These are phyloP conservation scores for Dendrophyllia cribrosa DNA, from an alignment of 64 coral and sea anemone species.

Conservation along the genomic window DNA sequence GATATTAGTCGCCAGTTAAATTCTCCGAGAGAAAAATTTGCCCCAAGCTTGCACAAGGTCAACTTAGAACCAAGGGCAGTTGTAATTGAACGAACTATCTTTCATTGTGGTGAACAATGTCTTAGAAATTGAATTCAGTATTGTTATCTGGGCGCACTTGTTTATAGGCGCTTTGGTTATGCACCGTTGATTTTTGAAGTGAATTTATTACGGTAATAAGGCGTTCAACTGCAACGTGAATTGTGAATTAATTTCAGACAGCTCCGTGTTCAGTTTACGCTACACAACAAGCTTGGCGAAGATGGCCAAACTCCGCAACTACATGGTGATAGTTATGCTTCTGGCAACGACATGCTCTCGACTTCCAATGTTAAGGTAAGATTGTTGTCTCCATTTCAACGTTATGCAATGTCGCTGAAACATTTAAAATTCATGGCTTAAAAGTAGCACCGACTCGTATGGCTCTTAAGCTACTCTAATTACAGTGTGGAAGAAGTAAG, in stretches of 20 bases:
- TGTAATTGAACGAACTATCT: not conserved
- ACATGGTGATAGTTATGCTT: not conserved
- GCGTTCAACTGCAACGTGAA: slow-evolving; percentile 33
- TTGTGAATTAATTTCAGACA: slow-evolving; percentile 64
- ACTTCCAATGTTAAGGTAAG: slow-evolving; percentile 36
- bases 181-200: slow-evolving; percentile 43
- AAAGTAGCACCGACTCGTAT: not conserved
- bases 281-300: not conserved
- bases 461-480: not conserved
- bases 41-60: not conserved
- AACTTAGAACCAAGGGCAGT: not conserved
- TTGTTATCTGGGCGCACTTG: slow-evolving; percentile 6
- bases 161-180: slow-evolving; percentile 15
- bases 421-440: not conserved
- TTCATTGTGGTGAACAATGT: not conserved
- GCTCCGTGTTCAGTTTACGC: not conserved
- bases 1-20: not conserved
- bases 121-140: slow-evolving; percentile 30
- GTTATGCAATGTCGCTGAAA: not conserved
- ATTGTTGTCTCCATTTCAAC: not conserved
- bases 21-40: not conserved
- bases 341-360: slow-evolving; percentile 2
- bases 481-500: not conserved
- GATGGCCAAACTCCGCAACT: not conserved
- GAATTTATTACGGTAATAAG: slow-evolving; percentile 64